Evolutionary conservation across 1,140 invertebrate genomes (phyloP).

Genomic region (Cephus cinctus): DNA sequence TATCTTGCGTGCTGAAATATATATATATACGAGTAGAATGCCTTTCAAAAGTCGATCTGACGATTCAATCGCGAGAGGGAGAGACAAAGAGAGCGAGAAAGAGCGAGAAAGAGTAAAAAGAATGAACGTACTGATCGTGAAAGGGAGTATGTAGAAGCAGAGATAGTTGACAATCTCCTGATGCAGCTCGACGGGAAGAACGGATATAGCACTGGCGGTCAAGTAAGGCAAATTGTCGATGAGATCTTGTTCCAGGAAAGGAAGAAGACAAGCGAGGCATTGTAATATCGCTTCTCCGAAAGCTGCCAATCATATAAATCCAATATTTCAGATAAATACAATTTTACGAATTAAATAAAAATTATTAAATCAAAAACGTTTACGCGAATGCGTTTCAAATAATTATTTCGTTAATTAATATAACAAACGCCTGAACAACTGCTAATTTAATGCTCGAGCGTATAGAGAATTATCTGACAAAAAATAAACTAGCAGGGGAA

Average conservation of each 20-base stretch:
- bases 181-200: conserved; percentile 86
- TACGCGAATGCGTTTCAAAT: too few relatives aligned
- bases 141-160: conserved; percentile 95
- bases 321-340: too few relatives aligned
- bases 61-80: too few relatives aligned
- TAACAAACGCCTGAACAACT: too few relatives aligned
- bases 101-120: too few relatives aligned
- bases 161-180: conserved; percentile 94
- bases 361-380: conserved; percentile 4
- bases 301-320: conserved; percentile 65
- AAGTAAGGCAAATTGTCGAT: conserved; percentile 95
- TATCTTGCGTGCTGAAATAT: conserved; percentile 63
- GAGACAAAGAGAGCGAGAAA: not conserved
- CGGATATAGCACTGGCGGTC: conserved; percentile 89
- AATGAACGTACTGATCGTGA: conserved; percentile 90
- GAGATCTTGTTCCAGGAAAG: conserved; percentile 94
- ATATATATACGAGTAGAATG: conserved; percentile 17
- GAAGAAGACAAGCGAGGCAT: conserved; percentile 87
- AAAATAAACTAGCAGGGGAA: too few relatives aligned
- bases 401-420: too few relatives aligned
- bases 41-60: too few relatives aligned
- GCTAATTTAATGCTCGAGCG: too few relatives aligned
- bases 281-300: conserved; percentile 90
- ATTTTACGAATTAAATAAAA: too few relatives aligned
- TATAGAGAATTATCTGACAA: too few relatives aligned